Evolutionary conservation across 1,140 invertebrate genomes (phyloP), one percentile per base, ranked within the genome.

Genomic region (Aphaenogaster rudis): DNA sequence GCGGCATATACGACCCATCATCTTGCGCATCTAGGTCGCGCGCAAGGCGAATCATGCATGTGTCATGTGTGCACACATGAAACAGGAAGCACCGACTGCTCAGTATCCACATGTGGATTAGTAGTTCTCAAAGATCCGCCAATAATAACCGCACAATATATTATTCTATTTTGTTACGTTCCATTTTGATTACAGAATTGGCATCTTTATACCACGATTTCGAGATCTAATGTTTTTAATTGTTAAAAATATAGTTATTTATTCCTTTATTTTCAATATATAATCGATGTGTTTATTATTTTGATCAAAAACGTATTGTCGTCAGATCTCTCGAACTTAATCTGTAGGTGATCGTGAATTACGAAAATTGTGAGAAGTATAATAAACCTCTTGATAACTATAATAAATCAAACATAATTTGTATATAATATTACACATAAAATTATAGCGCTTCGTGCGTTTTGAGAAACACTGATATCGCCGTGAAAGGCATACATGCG

Each of bases 381-480:
- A 36, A 13, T 33, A 48, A 42, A 42, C 28, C 8, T 28, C 28
- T 28, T 28, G 28, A 28, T 8, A 63, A 17, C 0, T 21, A 15
- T 21, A 36, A 13, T 33, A 48, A 42, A 42, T 42, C 8, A 17
- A 36, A 36, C 11, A 36, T 11, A 48, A 28, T 54, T 77, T 48
- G 15, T 13, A 17, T 21, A 7, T 59, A 86, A 54, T 21, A 71
- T 48, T 28, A 50, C 3, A 0, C 8, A 33, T 13, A 63, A 54
- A 71, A 66, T 86, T 66, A 17, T 15, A 17, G 7, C 39, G 8
- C 15, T n/a, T n/a, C 11, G 8, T 59, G 5, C 5, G n/a, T 77
- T 78, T 64, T 66, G 36, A 74, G n/a, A 69, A 59, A 71, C 54
- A 63, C 39, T 59, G 59, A 74, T 72, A 78, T 85, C 15, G 63